Conservation (phyloP, 2,113 vertebrate species). For the Hucho hucho region DNA sequence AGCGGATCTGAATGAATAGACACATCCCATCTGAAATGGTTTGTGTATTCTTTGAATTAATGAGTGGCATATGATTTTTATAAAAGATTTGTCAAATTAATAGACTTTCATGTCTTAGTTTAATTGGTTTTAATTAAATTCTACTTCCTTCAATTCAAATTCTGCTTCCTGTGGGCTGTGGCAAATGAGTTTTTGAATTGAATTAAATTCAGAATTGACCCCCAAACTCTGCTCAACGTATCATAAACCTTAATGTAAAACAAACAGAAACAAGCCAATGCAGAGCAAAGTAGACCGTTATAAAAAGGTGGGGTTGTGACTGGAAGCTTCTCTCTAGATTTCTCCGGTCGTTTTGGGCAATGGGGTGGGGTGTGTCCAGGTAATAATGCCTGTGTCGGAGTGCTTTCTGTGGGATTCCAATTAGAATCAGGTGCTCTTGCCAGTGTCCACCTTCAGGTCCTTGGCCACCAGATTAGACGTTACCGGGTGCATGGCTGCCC, state of each 20-base stretch:
- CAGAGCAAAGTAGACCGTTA: not conserved
- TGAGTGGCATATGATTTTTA: too few relatives aligned
- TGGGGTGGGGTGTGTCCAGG: not conserved
- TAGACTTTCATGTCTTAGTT: too few relatives aligned
- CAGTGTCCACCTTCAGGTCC: conserved; percentile 80
- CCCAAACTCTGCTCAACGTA: not conserved
- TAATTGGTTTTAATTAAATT: not conserved
- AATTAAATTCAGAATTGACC: conserved; percentile 3
- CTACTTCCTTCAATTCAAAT: not conserved
- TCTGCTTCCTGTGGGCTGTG: not conserved
- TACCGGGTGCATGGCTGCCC: conserved; percentile 83
- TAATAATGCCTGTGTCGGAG: not conserved
- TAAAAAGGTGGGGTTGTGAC: not conserved
- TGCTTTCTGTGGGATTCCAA: not conserved
- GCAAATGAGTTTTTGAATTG: too few relatives aligned
- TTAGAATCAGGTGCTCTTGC: conserved; percentile 31
- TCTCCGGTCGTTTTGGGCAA: not conserved
- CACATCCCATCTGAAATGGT: too few relatives aligned
- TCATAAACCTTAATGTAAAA: not conserved
- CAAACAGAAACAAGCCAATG: not conserved
- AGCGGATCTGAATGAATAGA: too few relatives aligned
- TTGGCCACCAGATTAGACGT: conserved; percentile 85
- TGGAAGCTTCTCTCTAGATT: not conserved
- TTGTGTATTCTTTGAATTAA: too few relatives aligned
- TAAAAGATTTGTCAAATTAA: too few relatives aligned